Conservation (phyloP, 2,113 vertebrate species). For the Mus pahari region DNA sequence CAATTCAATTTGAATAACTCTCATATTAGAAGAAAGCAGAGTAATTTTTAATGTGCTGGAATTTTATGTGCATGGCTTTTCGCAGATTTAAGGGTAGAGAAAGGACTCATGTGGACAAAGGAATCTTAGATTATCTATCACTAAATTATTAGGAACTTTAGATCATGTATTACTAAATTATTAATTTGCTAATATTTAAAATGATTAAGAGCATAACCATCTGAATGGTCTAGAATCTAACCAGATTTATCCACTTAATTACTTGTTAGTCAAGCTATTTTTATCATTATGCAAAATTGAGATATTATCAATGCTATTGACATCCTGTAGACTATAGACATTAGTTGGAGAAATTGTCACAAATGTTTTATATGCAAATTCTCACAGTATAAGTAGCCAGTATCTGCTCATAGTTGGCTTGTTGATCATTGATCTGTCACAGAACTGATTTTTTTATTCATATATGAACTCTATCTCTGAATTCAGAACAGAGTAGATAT, state of each 20-base stretch:
- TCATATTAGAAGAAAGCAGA: conserved; percentile 44
- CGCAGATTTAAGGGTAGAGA: background rate
- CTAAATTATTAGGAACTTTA: background rate
- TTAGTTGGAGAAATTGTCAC: background rate
- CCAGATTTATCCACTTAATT: background rate
- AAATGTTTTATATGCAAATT: background rate
- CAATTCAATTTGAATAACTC: background rate
- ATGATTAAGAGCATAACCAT: conserved; percentile 9
- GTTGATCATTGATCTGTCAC: background rate
- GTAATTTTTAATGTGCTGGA: background rate
- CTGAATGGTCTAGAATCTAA: background rate
- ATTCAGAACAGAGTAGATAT: background rate
- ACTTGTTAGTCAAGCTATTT: background rate
- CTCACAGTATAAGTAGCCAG: background rate
- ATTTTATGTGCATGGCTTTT: conserved; percentile 2
- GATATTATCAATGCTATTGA: background rate
- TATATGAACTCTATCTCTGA: background rate
- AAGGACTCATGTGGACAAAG: background rate
- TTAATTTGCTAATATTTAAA: conserved; percentile 21
- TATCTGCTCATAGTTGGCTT: background rate
- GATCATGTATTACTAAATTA: conserved; percentile 9
- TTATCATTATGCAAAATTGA: background rate
- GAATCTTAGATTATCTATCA: background rate
- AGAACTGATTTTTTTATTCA: background rate
- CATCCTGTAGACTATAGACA: background rate